Evolutionary conservation across 2,797 vertebrate genomes (phyloP).

Genomic region (Sebastes itinus): DNA sequence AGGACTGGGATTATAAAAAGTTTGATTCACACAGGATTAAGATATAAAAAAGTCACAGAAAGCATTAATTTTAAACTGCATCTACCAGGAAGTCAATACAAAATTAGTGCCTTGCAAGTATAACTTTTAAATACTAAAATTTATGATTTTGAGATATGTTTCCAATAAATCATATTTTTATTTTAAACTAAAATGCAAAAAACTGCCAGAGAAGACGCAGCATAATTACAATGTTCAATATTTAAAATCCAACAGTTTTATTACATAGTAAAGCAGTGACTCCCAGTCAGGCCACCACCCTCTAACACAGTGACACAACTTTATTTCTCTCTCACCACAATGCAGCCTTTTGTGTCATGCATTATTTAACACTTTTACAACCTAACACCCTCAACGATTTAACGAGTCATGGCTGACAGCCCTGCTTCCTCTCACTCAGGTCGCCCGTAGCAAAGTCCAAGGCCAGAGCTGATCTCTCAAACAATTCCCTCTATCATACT

Average conservation of each 20-base stretch:
- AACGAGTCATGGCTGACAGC: neutral
- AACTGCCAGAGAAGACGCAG: neutral
- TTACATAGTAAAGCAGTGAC: neutral
- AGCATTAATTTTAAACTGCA: neutral
- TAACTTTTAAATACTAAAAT: neutral
- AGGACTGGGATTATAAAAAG: neutral
- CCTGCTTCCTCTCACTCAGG: conserved; percentile 9
- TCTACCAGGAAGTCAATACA: neutral
- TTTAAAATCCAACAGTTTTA: neutral
- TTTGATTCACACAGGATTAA: neutral
- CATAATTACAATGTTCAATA: neutral
- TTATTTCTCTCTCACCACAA: neutral
- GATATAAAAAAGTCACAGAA: neutral
- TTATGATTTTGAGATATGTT: neutral
- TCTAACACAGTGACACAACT: neutral
- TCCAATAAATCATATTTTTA: neutral
- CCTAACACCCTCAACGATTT: conserved; percentile 18
- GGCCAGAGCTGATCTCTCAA: neutral
- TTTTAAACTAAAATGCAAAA: neutral
- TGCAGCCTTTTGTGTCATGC: conserved; percentile 4
- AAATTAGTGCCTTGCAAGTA: neutral
- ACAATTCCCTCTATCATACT: neutral
- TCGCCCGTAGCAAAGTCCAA: conserved; percentile 34
- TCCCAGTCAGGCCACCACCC: neutral
- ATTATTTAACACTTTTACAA: conserved; percentile 44